Percentiles rank a stretch among this genome's conserved stretches.
Evolutionary conservation across 2,113 vertebrate species (phyloP).

Genomic region (Rattus norvegicus): GRCr8 NC_086034.1:50180001-50180500

Average conservation of each 20-base stretch:
- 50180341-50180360: no score
- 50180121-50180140: neutral
- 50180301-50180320: neutral
- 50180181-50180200: slow-evolving; percentile 3
- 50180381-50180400: neutral
- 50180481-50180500: neutral
- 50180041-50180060: slow-evolving; percentile 7
- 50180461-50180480: neutral
- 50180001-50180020: neutral
- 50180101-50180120: neutral
- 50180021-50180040: slow-evolving; percentile 61
- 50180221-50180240: neutral
- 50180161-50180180: slow-evolving; percentile 34
- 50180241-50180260: neutral
- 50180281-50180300: neutral
- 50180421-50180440: neutral
- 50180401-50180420: neutral
- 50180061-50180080: slow-evolving; percentile 44
- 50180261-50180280: neutral
- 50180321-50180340: neutral
- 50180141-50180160: slow-evolving; percentile 61
- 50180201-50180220: neutral
- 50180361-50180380: neutral
- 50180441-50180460: neutral
- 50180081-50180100: neutral